phyloP scores from a whole-genome alignment of 2,888 invertebrate species.

The Phalera bucephala region DNA sequence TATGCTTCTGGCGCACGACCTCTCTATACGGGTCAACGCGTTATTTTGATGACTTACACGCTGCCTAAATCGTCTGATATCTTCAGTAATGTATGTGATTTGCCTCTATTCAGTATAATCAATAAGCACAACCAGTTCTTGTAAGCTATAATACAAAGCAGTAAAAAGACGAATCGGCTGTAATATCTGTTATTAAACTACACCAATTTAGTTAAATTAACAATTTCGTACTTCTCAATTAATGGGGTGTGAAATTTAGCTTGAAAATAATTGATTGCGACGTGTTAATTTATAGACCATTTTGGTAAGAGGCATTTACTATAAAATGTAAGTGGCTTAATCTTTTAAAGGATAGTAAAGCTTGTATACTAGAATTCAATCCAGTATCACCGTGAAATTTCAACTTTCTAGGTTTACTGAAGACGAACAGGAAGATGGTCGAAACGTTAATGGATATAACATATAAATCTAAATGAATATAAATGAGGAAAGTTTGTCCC shows the following conservation, averaged over 20 bases:
- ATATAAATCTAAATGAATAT: conserved; percentile 22
- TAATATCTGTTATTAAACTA: conserved; percentile 1
- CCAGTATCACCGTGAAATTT: conserved; percentile 17
- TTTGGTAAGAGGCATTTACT: conserved; percentile 8
- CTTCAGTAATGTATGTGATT: conserved; percentile 10
- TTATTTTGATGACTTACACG: conserved; percentile 55
- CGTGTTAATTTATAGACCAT: conserved; percentile 8
- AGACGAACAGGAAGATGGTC: conserved; percentile 15
- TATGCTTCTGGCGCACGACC: conserved; percentile 59
- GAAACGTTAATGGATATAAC: conserved; percentile 18
- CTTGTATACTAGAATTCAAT: too few relatives aligned
- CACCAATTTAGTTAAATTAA: not conserved
- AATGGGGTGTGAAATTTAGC: conserved; percentile 7
- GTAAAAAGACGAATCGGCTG: not conserved
- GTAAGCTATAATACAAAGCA: not conserved
- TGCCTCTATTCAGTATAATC: not conserved
- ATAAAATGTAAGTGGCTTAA: too few relatives aligned
- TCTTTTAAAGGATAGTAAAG: too few relatives aligned
- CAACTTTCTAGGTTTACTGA: conserved; percentile 29
- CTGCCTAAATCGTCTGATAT: conserved; percentile 41
- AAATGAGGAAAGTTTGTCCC: too few relatives aligned
- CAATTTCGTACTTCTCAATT: not conserved
- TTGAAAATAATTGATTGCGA: conserved; percentile 4
- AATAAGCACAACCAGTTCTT: not conserved
- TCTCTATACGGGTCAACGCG: conserved; percentile 60